Base-by-base conservation (phyloP, 2,797 vertebrate species). In the Ceyx erithaca region DNA sequence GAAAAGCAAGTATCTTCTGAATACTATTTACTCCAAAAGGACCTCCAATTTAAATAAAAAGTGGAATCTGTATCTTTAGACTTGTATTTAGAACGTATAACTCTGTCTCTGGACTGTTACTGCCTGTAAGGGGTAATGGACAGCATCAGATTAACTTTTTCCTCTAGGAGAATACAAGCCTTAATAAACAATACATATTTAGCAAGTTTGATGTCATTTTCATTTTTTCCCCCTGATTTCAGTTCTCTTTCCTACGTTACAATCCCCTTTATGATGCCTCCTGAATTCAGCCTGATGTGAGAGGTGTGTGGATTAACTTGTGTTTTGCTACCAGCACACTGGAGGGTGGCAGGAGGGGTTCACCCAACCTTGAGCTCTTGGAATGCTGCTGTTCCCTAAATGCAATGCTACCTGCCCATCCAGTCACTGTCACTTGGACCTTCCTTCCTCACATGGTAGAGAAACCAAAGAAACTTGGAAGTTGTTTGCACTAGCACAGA, bases 151-250 rank as follows among this genome's bases (percentile, higher is more conserved):
- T 97, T 98, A 97, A 96, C 96, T 97, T 97, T 97, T 97, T 97
- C 96, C 97, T 97, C 97, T 97, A 98, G 98, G 98, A 98, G 97
- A 98, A 98, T 97, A 98, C 98, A 98, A 99, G 98, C 98, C 98
- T 99, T 99, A 99, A 99, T 99, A 99, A 99, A 99, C 97, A 96
- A 89, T 97, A 97, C 97, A 97, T 98, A 97, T 98, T 98, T 97
- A 98, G 98, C 98, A 98, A 97, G 94, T 28, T 94, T 76, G 94
- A 93, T 91, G 98, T 98, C 96, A 96, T 92, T 96, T 91, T 90
- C 80, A 96, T 97, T 97, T 98, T 54, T 30, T 30, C 3, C 66
- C 28, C 43, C 10, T 57, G 2, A 14, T 13, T 61, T 58, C 64
- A 84, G 4, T 85, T 81, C 28, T 71, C 19, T 70, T 52, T 52